Conservation (phyloP, 1,140 invertebrate genomes). For the Zaprionus gabonicus region DNA sequence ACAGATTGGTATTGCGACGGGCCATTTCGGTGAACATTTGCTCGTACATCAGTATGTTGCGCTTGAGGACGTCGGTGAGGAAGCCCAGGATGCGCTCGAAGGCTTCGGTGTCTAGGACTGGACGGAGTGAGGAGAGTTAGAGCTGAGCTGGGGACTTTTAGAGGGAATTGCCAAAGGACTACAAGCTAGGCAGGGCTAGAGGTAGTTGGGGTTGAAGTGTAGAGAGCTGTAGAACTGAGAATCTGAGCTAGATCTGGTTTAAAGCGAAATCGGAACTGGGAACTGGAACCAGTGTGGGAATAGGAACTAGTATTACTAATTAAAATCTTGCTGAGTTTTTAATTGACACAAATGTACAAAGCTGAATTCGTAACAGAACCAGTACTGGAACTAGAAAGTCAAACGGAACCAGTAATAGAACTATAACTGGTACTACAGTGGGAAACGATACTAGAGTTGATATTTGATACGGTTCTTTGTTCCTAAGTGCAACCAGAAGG, state of each 20-base stretch:
- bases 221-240: not conserved
- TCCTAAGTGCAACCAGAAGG: not conserved
- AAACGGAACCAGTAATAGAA: not conserved
- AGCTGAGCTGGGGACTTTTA: not conserved
- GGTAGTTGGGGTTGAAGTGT: not conserved
- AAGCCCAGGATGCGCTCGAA: slow-evolving; percentile 81
- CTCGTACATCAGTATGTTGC: slow-evolving; percentile 77
- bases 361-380: not conserved
- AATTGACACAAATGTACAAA: not conserved
- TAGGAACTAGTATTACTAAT: not conserved
- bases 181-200: not conserved
- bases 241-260: not conserved
- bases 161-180: not conserved
- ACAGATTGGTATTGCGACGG: slow-evolving; percentile 63
- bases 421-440: not conserved
- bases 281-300: not conserved
- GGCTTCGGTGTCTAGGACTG: slow-evolving; percentile 79
- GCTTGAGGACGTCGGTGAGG: slow-evolving; percentile 80
- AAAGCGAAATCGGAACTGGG: not conserved
- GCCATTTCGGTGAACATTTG: slow-evolving; percentile 78
- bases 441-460: not conserved
- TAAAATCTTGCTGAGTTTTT: not conserved
- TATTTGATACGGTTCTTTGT: not conserved
- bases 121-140: slow-evolving; percentile 48
- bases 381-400: not conserved